Conservation (phyloP, 2,113 vertebrate genomes). For the Rhinolophus sinicus region DNA sequence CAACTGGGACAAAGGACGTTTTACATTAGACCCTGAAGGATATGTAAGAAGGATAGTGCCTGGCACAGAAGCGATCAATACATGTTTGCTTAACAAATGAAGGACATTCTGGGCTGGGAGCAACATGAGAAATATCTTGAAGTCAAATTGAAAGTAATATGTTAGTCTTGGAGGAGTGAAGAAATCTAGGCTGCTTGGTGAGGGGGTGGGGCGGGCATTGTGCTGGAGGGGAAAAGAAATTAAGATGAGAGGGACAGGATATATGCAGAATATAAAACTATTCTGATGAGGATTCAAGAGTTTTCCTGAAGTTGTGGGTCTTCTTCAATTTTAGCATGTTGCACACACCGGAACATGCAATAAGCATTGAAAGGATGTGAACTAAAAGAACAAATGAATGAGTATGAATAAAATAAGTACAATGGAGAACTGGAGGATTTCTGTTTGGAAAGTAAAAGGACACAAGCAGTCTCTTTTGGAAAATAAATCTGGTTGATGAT, state of each 20-base stretch:
- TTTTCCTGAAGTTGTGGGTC: not conserved
- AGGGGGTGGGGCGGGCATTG: not conserved
- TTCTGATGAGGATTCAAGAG: not conserved
- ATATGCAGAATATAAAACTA: not conserved
- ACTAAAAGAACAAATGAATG: not conserved
- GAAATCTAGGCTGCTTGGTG: too few species aligned
- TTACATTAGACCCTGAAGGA: not conserved
- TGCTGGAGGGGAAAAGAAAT: not conserved
- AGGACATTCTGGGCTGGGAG: not conserved
- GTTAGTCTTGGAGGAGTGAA: not conserved
- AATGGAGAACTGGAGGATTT: not conserved
- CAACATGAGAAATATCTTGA: not conserved
- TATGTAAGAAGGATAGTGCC: not conserved
- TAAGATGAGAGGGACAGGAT: not conserved
- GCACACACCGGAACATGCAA: not conserved
- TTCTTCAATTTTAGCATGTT: not conserved
- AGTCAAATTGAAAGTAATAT: not conserved
- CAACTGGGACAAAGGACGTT: not conserved
- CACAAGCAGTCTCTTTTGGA: not conserved
- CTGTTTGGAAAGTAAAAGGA: not conserved
- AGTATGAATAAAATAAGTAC: not conserved
- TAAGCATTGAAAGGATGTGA: not conserved
- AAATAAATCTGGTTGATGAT: not conserved
- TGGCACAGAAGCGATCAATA: not conserved
- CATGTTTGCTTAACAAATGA: not conserved